phyloP scores from a whole-genome alignment of 2,888 invertebrate species.

The Cistogaster globosa region DNA sequence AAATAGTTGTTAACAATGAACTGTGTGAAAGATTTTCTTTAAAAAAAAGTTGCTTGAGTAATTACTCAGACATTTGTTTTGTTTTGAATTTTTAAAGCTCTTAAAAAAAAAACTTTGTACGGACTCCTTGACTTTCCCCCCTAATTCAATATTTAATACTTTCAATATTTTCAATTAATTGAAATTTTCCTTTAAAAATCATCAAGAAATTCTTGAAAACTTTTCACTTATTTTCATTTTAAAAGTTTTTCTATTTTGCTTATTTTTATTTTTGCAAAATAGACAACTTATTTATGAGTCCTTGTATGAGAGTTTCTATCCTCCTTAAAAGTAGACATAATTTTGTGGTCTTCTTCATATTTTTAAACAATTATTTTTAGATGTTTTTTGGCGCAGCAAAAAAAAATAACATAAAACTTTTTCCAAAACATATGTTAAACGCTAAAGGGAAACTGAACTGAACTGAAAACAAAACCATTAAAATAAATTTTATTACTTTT shows the following conservation, averaged over 20 bases:
- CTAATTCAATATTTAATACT: background rate
- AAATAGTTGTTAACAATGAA: background rate
- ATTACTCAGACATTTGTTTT: too few relatives aligned
- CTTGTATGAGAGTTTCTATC: background rate
- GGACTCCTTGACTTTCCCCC: too few relatives aligned
- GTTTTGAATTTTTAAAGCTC: too few relatives aligned
- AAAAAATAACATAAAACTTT: slow-evolving; percentile 50
- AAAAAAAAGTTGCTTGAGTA: too few relatives aligned
- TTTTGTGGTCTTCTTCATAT: slow-evolving; percentile 15
- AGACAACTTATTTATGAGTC: background rate
- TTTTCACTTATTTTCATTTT: background rate
- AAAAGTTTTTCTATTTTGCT: background rate
- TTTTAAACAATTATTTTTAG: slow-evolving; percentile 30
- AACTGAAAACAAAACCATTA: slow-evolving; percentile 61
- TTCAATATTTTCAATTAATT: background rate
- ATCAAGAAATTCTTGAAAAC: background rate
- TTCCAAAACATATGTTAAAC: slow-evolving; percentile 59
- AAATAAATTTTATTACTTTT: slow-evolving; percentile 67
- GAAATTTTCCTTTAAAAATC: background rate
- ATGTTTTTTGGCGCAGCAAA: background rate
- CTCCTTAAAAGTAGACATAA: slow-evolving; percentile 29
- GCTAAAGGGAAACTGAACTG: background rate
- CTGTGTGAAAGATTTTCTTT: too few relatives aligned
- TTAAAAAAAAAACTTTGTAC: too few relatives aligned
- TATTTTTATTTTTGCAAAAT: background rate